Evolutionary conservation across 1,140 invertebrate species (phyloP).

Genomic region (Drosophila lowei): DNA sequence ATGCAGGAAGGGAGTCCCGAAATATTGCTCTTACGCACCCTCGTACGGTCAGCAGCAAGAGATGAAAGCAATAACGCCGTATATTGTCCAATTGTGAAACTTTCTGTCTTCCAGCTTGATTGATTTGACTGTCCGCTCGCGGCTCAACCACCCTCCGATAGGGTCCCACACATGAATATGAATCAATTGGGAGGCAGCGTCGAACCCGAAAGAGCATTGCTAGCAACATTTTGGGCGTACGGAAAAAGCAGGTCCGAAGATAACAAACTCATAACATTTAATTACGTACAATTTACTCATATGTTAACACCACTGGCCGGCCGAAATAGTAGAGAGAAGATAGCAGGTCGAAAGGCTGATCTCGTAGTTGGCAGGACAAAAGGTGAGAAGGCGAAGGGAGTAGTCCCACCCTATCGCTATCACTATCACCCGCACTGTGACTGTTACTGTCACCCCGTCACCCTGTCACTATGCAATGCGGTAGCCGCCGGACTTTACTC

Average conservation of each 20-base stretch:
- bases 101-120: constrained; percentile 45
- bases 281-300: constrained; percentile 76
- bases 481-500: constrained; percentile 48
- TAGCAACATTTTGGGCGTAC: constrained; percentile 11
- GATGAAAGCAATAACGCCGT: constrained; percentile 24
- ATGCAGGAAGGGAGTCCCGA: constrained; percentile 38
- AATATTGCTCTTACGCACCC: constrained; percentile 69
- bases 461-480: constrained; percentile 29
- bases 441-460: constrained; percentile 12
- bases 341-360: constrained; percentile 20
- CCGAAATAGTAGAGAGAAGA: constrained; percentile 38
- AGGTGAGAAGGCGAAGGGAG: background rate
- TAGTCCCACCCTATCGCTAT: constrained; percentile 13
- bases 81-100: constrained; percentile 43
- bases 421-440: constrained; percentile 19
- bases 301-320: constrained; percentile 58
- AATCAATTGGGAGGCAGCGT: constrained; percentile 45
- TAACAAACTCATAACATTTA: constrained; percentile 81
- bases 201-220: constrained; percentile 37
- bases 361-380: constrained; percentile 32
- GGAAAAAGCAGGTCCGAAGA: constrained; percentile 39
- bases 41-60: constrained; percentile 12
- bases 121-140: constrained; percentile 53
- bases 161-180: constrained; percentile 23
- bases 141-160: too few species aligned